These are phyloP conservation scores for Amblyjoppa proteus DNA, from an alignment of 2,888 invertebrate species.

Conservation along the genomic window DNA sequence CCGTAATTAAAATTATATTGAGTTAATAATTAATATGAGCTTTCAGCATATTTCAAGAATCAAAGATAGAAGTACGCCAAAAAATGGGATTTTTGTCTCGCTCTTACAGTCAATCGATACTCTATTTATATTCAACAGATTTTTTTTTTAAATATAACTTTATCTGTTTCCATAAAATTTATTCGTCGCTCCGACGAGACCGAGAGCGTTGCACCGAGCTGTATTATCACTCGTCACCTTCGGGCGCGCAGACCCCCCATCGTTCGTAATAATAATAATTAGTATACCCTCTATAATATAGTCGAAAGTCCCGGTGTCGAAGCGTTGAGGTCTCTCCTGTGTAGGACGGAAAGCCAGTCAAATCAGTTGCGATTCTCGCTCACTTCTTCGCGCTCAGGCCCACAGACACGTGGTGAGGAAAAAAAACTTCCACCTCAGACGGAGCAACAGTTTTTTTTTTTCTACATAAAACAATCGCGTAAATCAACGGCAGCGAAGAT, in stretches of 20 bases:
- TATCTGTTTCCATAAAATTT: conserved; percentile 7
- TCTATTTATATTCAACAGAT: conserved; percentile 1
- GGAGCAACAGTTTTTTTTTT: conserved; percentile 6
- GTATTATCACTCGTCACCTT: conserved; percentile 50
- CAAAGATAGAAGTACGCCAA: too few relatives aligned
- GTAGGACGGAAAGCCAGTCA: conserved; percentile 17
- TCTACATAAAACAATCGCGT: neutral
- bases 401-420: conserved; percentile 17
- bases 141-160: neutral
- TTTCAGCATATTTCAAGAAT: too few relatives aligned
- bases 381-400: neutral
- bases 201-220: conserved; percentile 53
- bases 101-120: neutral
- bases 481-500: neutral
- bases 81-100: too few relatives aligned
- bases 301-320: conserved; percentile 50
- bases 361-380: neutral
- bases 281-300: conserved; percentile 55
- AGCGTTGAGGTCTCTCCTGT: conserved; percentile 46
- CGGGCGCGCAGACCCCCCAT: conserved; percentile 42
- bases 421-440: neutral
- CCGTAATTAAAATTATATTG: too few relatives aligned
- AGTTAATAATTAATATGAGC: too few relatives aligned
- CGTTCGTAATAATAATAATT: conserved; percentile 61
- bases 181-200: conserved; percentile 6